phyloP scores from a whole-genome alignment of 1,140 invertebrate species.

The Ridgeia piscesae region DNA sequence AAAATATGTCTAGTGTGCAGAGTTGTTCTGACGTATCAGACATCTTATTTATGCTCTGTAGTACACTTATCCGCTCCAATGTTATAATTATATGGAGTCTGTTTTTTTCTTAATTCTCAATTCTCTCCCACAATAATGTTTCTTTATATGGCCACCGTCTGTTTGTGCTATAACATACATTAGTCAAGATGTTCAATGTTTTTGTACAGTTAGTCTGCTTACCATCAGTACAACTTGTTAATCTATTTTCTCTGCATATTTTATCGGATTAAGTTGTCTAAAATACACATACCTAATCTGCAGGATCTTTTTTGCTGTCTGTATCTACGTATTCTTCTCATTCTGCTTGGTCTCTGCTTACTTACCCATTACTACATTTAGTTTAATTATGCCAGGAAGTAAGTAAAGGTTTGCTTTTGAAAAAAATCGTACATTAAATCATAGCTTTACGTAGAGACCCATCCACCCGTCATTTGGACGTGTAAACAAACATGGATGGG shows the following conservation, averaged over 20 bases:
- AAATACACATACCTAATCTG: too few relatives aligned
- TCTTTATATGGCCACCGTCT: not conserved
- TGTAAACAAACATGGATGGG: too few relatives aligned
- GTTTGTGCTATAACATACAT: not conserved
- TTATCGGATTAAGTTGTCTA: not conserved
- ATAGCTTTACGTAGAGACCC: too few relatives aligned
- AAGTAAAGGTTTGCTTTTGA: not conserved
- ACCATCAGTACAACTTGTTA: not conserved
- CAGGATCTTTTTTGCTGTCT: not conserved
- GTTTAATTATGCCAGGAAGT: not conserved
- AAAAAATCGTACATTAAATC: too few relatives aligned
- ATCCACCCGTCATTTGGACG: too few relatives aligned
- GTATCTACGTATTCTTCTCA: not conserved
- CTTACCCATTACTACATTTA: not conserved
- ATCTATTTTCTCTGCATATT: not conserved
- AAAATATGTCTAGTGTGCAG: not conserved
- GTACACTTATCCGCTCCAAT: not conserved
- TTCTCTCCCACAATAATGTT: not conserved
- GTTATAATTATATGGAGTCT: not conserved
- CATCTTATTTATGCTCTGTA: not conserved
- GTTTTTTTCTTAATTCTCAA: not conserved
- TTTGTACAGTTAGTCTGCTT: not conserved
- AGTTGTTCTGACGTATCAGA: not conserved
- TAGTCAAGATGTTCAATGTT: not conserved
- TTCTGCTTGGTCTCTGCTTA: not conserved